Base-by-base conservation (phyloP, 2,888 invertebrate species). In the Stegana nigrithorax region DNA sequence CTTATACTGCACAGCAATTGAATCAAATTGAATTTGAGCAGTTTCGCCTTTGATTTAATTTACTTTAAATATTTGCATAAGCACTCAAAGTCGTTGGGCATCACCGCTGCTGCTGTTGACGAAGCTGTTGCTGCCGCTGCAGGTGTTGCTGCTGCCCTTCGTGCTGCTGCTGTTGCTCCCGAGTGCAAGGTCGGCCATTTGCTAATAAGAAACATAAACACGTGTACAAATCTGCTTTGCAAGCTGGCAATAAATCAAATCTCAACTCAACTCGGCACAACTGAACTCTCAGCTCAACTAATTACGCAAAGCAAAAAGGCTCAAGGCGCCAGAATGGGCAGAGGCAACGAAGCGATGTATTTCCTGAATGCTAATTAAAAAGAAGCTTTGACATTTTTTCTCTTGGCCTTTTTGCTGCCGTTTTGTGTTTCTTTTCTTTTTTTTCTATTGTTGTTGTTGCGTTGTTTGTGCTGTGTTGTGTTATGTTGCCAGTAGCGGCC, bases 231-330 rank as follows among this genome's bases (percentile, higher is more conserved):
- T 44, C 29, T 14, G 62, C 66, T 63, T 14, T 63, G 44, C 56
- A n/a, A n/a, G n/a, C n/a, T n/a, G n/a, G n/a, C n/a, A n/a, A n/a
- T n/a, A n/a, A n/a, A n/a, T n/a, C n/a, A n/a, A n/a, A n/a, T n/a
- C n/a, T n/a, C n/a, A n/a, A n/a, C n/a, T n/a, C 50, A 26, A 21
- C 32, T 44, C 32, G 39, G 32, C 21, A 19, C 55, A 21, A 14
- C 51, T 71, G 70, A 76, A 79, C 79, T 76, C 78, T 79, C 79
- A 76, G 79, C 78, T 76, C 78, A 75, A 72, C 79, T 79, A 76
- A 76, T 76, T 76, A 79, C 78, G 80, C 79, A 77, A 75, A 77
- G 73, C 5, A 39, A n/a, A 8, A 10, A 4, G n/a, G 2, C 14
- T 5, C 5, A 39, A 39, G 6, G 3, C 6, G 6, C 6, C 6